Percentiles rank a stretch among this genome's conserved stretches.
phyloP scores from a whole-genome alignment of 1,140 invertebrate genomes.

The Drosophila nannoptera region DNA sequence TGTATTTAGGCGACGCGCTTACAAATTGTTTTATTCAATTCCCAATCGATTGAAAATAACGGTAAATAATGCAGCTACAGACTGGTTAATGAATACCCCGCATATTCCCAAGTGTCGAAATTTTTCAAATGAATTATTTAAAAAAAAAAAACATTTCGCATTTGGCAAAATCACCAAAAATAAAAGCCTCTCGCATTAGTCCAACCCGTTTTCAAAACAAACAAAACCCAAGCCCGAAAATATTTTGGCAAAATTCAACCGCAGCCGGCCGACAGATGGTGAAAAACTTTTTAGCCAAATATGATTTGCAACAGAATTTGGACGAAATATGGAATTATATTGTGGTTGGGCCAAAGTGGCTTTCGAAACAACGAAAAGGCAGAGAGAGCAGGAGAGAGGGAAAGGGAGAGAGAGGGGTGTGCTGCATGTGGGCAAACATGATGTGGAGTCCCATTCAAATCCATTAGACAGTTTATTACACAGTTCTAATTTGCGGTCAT shows the following conservation, averaged over 20 bases:
- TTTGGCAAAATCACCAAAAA: not conserved
- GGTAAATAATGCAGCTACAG: not conserved
- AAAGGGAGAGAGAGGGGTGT: too few species aligned
- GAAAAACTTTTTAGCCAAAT: constrained; percentile 6
- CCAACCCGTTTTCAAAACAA: too few species aligned
- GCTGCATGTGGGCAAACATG: not conserved
- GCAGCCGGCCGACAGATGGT: not conserved
- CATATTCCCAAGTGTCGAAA: not conserved
- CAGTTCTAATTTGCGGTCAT: constrained; percentile 47
- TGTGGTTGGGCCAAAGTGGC: constrained; percentile 11
- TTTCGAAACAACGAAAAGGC: not conserved
- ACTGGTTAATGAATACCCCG: not conserved
- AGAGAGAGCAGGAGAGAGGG: not conserved
- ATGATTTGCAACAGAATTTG: constrained; percentile 4
- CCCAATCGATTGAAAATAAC: not conserved
- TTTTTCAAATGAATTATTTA: constrained; percentile 1
- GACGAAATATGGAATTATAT: constrained; percentile 10
- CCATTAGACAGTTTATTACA: constrained; percentile 46
- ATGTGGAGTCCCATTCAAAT: constrained; percentile 18
- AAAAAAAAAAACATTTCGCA: not conserved
- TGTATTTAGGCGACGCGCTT: not conserved
- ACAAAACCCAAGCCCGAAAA: constrained; percentile 11
- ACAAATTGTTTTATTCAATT: not conserved
- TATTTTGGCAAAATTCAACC: constrained; percentile 21
- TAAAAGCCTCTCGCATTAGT: too few species aligned